Conservation (phyloP, 2,888 invertebrate genomes). For the Nomada flava region DNA sequence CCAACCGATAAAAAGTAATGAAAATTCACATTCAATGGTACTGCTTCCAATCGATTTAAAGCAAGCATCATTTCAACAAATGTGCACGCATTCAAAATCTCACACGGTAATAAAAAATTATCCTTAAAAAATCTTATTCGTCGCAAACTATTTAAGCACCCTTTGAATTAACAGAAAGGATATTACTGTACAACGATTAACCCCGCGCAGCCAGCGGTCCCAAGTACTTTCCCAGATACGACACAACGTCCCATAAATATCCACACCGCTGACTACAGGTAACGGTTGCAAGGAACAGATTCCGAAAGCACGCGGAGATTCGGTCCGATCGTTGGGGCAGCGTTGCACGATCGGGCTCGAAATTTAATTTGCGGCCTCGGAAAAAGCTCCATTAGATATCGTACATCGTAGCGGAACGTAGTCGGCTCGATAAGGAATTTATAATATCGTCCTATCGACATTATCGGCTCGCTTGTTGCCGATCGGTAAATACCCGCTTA, state of each 20-base stretch:
- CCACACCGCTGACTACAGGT: no score
- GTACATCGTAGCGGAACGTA: conserved; percentile 48
- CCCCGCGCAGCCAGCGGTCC: neutral
- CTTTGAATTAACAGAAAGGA: neutral
- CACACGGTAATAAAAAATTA: no score
- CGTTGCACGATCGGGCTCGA: conserved; percentile 40
- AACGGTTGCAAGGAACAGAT: conserved; percentile 14
- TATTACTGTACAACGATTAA: neutral
- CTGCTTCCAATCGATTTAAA: no score
- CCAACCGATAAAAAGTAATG: no score
- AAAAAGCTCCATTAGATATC: conserved; percentile 57
- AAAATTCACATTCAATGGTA: no score
- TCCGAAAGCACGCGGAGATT: neutral
- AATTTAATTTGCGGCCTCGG: conserved; percentile 55
- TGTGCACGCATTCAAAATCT: no score
- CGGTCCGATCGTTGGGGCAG: neutral
- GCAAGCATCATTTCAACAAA: no score
- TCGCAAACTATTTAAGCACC: no score
- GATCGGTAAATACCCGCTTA: conserved; percentile 71
- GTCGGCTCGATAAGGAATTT: conserved; percentile 67
- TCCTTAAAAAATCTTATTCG: no score
- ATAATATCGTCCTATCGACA: conserved; percentile 67
- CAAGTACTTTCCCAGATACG: conserved; percentile 2
- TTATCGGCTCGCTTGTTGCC: conserved; percentile 59
- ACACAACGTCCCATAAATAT: conserved; percentile 5